Evolutionary conservation across 2,113 vertebrate genomes (phyloP), one percentile per base, ranked within the genome.

Genomic region (Lutjanus erythropterus): DNA sequence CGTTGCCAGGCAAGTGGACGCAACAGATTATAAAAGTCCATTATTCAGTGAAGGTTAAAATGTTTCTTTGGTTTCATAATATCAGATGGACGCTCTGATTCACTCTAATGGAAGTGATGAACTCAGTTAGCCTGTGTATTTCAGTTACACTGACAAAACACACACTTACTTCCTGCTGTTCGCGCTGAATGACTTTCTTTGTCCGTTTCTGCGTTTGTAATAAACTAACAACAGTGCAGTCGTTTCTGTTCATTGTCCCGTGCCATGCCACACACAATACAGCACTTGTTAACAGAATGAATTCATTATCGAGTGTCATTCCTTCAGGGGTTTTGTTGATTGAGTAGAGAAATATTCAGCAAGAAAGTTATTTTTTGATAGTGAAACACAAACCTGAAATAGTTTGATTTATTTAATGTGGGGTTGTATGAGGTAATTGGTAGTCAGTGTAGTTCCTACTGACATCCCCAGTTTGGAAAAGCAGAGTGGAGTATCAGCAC

Each of bases 31-130:
- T 60, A n/a, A 29, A 59, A 15, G 1, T 16, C 12, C n/a, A 37
- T 67, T 78, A 29, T 59, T 79, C 53, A 33, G n/a, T 47, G 42
- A 71, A 53, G 42, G 74, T 66, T 37, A 23, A 64, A 68, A 50
- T 58, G 5, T 61, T 18, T 23, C 19, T 56, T 56, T 46, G 19
- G 16, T 62, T 87, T 85, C 27, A 37, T 25, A 39, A 35, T 31
- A 7, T 31, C 7, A 11, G 4, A 65, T 69, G 4, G 18, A 62
- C 53, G 9, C 9, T 65, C 14, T 52, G 31, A 42, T 41, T 61
- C 4, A 21, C n/a, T 41, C 33, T 16, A 49, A 29, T 37, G 11
- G 37, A 47, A 16, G 33, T 6, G 42, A 58, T 27, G 42, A 69
- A 79, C 60, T 44, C 16, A 23, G 66, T 55, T 33, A 23, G 53